Evolutionary conservation across 2,797 vertebrate genomes (phyloP), one percentile per base, ranked within the genome.

Genomic region (Schizothorax lantsangensis): DNA sequence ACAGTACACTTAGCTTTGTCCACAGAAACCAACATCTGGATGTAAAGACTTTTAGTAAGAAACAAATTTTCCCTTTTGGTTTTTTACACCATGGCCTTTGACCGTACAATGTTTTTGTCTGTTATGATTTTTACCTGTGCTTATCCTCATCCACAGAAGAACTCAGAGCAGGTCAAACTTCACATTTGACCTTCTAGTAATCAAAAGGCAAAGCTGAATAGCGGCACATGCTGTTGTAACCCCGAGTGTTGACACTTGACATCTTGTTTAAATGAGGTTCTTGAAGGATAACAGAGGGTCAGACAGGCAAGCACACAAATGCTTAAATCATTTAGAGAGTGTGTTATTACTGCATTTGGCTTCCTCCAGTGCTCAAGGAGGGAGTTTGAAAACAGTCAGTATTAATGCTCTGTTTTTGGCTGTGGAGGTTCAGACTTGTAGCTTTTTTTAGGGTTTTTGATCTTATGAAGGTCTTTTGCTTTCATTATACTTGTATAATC

Each of bases 271-370:
- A 95, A 93, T 92, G 87, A 91, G 91, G 86, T 87, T 72, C 87
- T 92, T 91, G 91, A 85, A 90, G 91, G 91, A 93, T 89, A 89
- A 84, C 91, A 91, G 88, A 87, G 90, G 92, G 92, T 93, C 91
- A 91, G 91, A 90, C 90, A 91, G 92, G 86, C 85, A 90, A 91
- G 90, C 91, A 92, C 84, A 90, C 86, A 91, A 93, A 90, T 92
- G 89, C 92, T 91, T 92, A 91, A 92, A 91, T 94, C 93, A 88
- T 94, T 94, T 92, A 92, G 90, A 93, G 91, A 91, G 89, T 83
- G 85, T 90, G 88, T 91, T 93, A 90, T 94, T 93, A 94, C 93
- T 86, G 86, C 84, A 86, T 71, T 90, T 82, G 83, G 87, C 88
- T 92, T 92, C 87, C 86, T 68, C 30, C 30, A 33, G 26, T 30